Base-by-base conservation (phyloP, 2,113 vertebrate species). In the Coptodon bakossiorum region DNA sequence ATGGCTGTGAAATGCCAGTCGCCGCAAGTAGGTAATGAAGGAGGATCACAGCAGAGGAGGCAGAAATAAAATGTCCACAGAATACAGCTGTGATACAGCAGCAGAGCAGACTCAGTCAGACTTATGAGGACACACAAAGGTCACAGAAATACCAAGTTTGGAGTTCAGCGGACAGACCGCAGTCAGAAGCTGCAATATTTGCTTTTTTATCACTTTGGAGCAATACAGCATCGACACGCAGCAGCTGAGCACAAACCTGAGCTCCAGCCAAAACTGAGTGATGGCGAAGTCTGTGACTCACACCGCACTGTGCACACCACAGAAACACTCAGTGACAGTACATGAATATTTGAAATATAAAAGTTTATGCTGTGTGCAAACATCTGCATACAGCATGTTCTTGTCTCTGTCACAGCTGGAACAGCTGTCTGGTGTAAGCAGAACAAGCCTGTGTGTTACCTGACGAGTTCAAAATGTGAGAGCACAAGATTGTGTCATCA, bases 1-100 rank as follows among this genome's bases (percentile, higher is more conserved):
- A 89, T 84, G 85, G 48, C 83, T 76, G 76, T 17, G 80, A 92
- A 94, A 93, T 88, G 89, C 86, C 93, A 94, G 7, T 80, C 27
- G 83, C 87, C 3, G n/a, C 66, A 2, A 79, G 78, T 5, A 82
- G 90, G 81, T 90, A 92, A 92, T 89, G 89, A 93, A 78, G 76
- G 86, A 34, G 52, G 88, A 88, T 89, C 84, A 29, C n/a, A 81
- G 86, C 84, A 22, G 63, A 40, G 76, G 61, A 82, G 80, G 85
- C 87, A 16, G 90, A 54, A 14, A 13, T 52, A 31, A 83, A 84
- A 80, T 19, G 81, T 54, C 59, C 85, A 81, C 61, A 63, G 83
- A 45, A 83, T 83, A 22, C 87, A 92, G 50, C 80, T 85, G n/a
- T 54, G 85, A 79, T 86, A 7, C 89, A 59, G 80, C 84, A 36